Evolutionary conservation across 2,888 invertebrate genomes (phyloP).

Genomic region (Pantelozetes paolii): DNA sequence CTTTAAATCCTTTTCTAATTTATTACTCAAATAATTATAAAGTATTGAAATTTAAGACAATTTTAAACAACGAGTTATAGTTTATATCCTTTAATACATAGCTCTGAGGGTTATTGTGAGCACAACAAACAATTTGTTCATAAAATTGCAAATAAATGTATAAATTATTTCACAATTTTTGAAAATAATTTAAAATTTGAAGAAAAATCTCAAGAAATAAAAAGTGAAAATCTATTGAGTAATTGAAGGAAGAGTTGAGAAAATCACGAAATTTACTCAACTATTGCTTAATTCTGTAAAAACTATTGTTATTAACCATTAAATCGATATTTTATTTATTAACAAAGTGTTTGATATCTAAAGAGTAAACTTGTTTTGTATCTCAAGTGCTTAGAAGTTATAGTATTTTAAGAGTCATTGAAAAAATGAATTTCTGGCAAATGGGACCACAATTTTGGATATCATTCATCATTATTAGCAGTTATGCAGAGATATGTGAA

Average conservation of each 20-base stretch:
- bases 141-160: too few relatives aligned
- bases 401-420: neutral
- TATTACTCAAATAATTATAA: too few relatives aligned
- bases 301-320: neutral
- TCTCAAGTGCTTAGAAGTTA: neutral
- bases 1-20: too few relatives aligned
- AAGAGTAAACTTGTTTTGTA: neutral
- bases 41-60: too few relatives aligned
- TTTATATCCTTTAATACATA: too few relatives aligned
- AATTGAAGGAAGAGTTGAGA: neutral
- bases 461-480: constrained; percentile 8
- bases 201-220: neutral
- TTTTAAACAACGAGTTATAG: too few relatives aligned
- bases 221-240: neutral
- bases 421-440: neutral
- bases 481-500: neutral
- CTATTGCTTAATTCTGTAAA: neutral
- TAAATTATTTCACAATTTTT: too few relatives aligned
- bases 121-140: too few relatives aligned
- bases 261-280: neutral
- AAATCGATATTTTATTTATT: neutral
- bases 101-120: too few relatives aligned
- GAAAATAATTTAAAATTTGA: too few relatives aligned
- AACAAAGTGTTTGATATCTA: neutral
- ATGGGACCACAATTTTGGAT: neutral